Percentiles rank a stretch among this genome's conserved stretches.
Conservation (phyloP, 2,888 invertebrate genomes). For the Pyrochroa serraticornis region DNA sequence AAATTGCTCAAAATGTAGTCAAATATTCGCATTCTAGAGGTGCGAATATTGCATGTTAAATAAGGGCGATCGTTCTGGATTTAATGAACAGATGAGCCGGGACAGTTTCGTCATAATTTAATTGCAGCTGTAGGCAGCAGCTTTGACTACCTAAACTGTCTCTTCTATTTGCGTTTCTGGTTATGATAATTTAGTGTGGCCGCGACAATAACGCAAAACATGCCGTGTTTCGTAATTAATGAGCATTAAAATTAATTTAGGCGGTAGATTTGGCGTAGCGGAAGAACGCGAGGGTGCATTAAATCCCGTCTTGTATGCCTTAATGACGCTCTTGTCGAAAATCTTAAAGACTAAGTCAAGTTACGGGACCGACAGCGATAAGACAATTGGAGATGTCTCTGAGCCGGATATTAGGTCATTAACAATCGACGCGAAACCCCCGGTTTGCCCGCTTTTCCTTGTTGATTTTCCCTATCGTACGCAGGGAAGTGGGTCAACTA, state of each 20-base stretch:
- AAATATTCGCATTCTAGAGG: too few relatives aligned
- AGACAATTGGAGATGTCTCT: conserved; percentile 30
- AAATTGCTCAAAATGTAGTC: too few relatives aligned
- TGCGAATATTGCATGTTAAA: too few relatives aligned
- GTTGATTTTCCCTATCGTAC: conserved; percentile 26
- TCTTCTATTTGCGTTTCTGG: background rate
- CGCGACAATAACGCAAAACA: conserved; percentile 21
- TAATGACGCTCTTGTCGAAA: conserved; percentile 42
- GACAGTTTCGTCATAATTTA: too few relatives aligned
- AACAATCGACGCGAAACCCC: conserved; percentile 23
- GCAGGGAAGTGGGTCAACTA: conserved; percentile 25
- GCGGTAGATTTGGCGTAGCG: conserved; percentile 12
- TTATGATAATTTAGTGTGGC: conserved; percentile 19
- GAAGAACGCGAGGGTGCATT: conserved; percentile 32
- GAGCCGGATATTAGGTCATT: conserved; percentile 32
- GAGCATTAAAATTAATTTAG: conserved; percentile 27
- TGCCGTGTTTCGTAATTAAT: conserved; percentile 23
- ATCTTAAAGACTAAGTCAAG: conserved; percentile 38
- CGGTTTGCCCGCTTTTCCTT: conserved; percentile 23
- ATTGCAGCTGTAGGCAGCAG: too few relatives aligned
- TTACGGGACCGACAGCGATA: conserved; percentile 24
- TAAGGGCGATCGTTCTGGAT: too few relatives aligned
- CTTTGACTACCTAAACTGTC: too few relatives aligned
- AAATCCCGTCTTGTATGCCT: conserved; percentile 32
- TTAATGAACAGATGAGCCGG: too few relatives aligned